Conservation (phyloP, 2,113 vertebrate genomes). For the Sterna hirundo region DNA sequence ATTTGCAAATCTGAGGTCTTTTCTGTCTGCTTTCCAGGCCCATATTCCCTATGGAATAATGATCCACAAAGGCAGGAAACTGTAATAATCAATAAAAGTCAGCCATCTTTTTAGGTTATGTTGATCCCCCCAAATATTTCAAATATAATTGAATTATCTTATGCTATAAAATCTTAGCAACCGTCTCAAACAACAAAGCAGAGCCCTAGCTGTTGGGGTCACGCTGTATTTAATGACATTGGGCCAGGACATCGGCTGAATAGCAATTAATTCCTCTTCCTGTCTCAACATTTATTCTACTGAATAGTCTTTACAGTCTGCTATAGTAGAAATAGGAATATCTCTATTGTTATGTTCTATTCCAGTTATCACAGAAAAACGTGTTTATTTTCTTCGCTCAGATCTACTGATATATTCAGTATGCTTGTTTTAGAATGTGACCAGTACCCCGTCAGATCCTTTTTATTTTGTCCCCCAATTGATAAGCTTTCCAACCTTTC, state of each 20-base stretch:
- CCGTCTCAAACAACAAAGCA: background rate
- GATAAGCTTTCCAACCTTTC: background rate
- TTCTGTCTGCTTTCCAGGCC: background rate
- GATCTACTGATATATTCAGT: background rate
- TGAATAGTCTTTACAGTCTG: background rate
- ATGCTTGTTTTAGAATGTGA: background rate
- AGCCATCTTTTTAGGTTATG: background rate
- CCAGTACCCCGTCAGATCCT: background rate
- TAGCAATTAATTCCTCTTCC: background rate
- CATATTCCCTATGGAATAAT: background rate
- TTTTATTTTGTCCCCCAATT: background rate
- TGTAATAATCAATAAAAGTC: background rate
- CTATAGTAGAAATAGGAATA: background rate
- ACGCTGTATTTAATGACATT: background rate
- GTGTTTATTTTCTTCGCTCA: background rate
- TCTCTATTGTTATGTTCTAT: background rate
- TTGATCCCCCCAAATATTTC: background rate
- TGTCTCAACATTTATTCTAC: background rate
- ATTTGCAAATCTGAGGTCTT: background rate
- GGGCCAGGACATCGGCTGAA: background rate
- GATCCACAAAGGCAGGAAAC: background rate
- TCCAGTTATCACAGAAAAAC: background rate
- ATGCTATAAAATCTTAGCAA: background rate
- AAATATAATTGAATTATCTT: background rate
- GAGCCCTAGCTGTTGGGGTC: background rate